Conservation (phyloP, 2,113 vertebrate species). For the Hemicordylus capensis region DNA sequence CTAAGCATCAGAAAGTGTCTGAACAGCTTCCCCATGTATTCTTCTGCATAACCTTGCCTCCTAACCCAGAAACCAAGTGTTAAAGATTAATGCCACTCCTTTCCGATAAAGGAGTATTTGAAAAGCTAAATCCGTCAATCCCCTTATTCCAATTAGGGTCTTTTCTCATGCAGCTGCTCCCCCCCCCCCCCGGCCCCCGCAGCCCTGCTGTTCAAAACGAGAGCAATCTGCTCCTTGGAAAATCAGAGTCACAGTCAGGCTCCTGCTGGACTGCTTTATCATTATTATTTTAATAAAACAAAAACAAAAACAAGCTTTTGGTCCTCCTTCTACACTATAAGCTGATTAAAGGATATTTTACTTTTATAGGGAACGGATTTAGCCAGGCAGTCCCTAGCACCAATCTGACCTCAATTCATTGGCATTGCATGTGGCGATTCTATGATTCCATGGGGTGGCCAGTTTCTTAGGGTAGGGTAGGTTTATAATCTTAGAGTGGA, state of each 20-base stretch:
- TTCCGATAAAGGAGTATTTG: constrained; percentile 54
- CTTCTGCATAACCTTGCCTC: neutral
- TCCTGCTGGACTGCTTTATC: neutral
- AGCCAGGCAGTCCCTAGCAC: constrained; percentile 42
- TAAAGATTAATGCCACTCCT: constrained; percentile 54
- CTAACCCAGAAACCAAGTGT: constrained; percentile 38
- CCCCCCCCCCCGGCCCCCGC: neutral
- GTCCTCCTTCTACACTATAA: constrained; percentile 6
- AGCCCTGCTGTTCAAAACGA: rapidly evolving
- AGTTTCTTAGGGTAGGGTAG: neutral
- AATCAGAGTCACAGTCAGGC: rapidly evolving
- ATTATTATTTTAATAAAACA: neutral
- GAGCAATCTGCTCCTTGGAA: neutral
- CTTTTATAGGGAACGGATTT: constrained; percentile 66
- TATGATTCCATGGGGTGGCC: neutral
- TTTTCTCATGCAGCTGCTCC: constrained; percentile 34
- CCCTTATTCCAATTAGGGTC: constrained; percentile 53
- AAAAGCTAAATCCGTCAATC: constrained; percentile 60
- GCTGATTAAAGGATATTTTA: constrained; percentile 71
- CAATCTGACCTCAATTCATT: constrained; percentile 62
- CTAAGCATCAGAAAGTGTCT: neutral
- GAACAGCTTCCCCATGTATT: neutral
- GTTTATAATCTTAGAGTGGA: neutral
- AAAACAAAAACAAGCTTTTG: neutral
- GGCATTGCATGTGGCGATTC: neutral